Evolutionary conservation across 2,797 vertebrate genomes (phyloP).

Genomic region (Cyclopterus lumpus): DNA sequence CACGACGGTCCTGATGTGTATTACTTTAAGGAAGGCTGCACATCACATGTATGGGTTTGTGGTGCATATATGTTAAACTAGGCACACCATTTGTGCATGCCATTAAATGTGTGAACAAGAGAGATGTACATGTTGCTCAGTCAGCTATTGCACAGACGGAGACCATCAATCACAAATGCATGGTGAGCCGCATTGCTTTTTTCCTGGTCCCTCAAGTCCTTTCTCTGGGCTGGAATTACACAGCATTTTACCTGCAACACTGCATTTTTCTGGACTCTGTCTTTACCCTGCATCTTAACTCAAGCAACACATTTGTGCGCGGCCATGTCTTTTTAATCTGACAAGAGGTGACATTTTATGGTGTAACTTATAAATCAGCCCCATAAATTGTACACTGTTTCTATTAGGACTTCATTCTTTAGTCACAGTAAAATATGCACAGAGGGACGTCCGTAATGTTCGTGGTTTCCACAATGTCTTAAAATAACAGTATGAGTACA

Average conservation of each 20-base stretch:
- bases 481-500: constrained; percentile 8
- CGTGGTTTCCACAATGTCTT: neutral
- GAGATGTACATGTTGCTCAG: constrained; percentile 81
- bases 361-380: constrained; percentile 16
- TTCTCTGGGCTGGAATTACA: constrained; percentile 71
- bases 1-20: neutral
- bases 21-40: constrained; percentile 23
- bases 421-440: constrained; percentile 1
- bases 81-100: constrained; percentile 49
- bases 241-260: constrained; percentile 78
- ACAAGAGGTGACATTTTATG: constrained; percentile 27
- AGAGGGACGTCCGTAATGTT: neutral
- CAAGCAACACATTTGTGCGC: constrained; percentile 42
- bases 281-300: constrained; percentile 46
- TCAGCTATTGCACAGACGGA: constrained; percentile 81
- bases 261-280: constrained; percentile 63
- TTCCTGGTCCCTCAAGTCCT: constrained; percentile 67
- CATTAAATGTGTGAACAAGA: constrained; percentile 74
- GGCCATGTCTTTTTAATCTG: constrained; percentile 40
- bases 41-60: constrained; percentile 10
- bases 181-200: constrained; percentile 69
- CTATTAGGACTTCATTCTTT: neutral
- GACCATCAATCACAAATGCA: constrained; percentile 82
- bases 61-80: constrained; percentile 32
- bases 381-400: neutral